Conservation (phyloP, 2,797 vertebrate genomes). For the Rhyacichthys aspro region DNA sequence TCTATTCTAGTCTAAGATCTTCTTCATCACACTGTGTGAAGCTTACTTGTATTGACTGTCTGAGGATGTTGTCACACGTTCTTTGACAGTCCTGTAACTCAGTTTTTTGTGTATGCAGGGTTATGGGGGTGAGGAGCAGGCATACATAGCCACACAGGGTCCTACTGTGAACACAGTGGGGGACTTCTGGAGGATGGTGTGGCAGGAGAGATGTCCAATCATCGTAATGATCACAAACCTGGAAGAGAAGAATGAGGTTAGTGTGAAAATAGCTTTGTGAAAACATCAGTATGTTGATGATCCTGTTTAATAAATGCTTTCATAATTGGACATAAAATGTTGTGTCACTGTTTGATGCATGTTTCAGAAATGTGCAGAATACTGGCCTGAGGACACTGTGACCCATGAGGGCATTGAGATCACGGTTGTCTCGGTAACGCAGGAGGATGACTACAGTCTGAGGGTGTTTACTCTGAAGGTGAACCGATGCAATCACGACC, state of each 20-base stretch:
- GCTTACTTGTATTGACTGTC: too few relatives aligned
- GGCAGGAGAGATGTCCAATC: conserved; percentile 93
- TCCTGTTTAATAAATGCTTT: not conserved
- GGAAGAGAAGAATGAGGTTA: conserved; percentile 98
- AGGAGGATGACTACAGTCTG: conserved; percentile 95
- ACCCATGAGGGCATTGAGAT: conserved; percentile 91
- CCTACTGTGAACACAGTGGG: conserved; percentile 97
- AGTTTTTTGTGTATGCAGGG: conserved; percentile 78
- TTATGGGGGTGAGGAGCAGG: conserved; percentile 90
- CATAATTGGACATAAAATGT: not conserved
- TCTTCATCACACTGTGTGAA: too few relatives aligned
- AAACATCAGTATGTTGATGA: not conserved
- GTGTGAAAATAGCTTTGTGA: conserved; percentile 11
- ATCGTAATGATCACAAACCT: conserved; percentile 99
- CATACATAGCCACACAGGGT: conserved; percentile 98
- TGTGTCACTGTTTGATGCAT: not conserved
- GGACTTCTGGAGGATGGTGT: conserved; percentile 99
- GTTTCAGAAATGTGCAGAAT: conserved; percentile 95
- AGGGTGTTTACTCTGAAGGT: conserved; percentile 96
- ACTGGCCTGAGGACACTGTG: conserved; percentile 95
- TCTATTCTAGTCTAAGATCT: too few relatives aligned
- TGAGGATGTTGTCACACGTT: not conserved
- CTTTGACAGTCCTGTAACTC: too few relatives aligned
- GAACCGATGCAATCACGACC: conserved; percentile 36
- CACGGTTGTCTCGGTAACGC: conserved; percentile 87